Percentiles rank a stretch among this genome's conserved stretches.
phyloP scores from a whole-genome alignment of 30 jellyfish, hydroid and myxozoan species.

The Turritopsis dohrnii region DNA sequence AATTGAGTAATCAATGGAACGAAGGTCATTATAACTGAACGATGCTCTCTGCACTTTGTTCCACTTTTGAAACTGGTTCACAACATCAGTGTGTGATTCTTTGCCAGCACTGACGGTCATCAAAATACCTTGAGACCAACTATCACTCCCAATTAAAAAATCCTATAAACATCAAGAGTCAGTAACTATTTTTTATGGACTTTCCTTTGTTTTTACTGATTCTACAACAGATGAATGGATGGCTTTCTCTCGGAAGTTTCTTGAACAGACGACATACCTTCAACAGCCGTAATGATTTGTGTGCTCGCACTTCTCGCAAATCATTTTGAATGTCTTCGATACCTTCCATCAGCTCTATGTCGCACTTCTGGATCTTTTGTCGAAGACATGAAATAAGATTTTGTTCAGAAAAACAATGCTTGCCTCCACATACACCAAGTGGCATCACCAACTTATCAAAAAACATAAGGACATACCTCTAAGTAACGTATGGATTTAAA shows the following conservation, averaged over 20 bases:
- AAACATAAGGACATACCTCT: constrained; percentile 34
- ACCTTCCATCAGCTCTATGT: constrained; percentile 55
- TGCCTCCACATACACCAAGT: too few species aligned
- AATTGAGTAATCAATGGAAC: constrained; percentile 59
- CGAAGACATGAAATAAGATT: background rate
- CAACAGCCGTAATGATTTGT: constrained; percentile 31
- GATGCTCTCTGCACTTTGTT: constrained; percentile 50
- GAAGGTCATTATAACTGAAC: constrained; percentile 50
- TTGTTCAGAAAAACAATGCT: background rate
- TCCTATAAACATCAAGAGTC: constrained; percentile 28
- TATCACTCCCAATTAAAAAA: constrained; percentile 44
- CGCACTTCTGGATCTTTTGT: constrained; percentile 58
- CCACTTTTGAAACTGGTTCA: constrained; percentile 50
- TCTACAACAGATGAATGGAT: too few species aligned
- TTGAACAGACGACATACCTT: too few species aligned
- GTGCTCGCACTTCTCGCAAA: constrained; percentile 46
- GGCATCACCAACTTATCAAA: background rate
- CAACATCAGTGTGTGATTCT: constrained; percentile 16
- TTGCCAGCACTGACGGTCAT: constrained; percentile 45
- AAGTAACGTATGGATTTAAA: constrained; percentile 65
- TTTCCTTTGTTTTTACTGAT: too few species aligned
- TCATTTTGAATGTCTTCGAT: constrained; percentile 59
- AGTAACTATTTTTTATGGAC: too few species aligned
- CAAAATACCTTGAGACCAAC: constrained; percentile 69
- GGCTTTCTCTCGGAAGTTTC: too few species aligned